Conservation (phyloP, 2,113 vertebrate genomes). For the Forbesichthys agassizii region DNA sequence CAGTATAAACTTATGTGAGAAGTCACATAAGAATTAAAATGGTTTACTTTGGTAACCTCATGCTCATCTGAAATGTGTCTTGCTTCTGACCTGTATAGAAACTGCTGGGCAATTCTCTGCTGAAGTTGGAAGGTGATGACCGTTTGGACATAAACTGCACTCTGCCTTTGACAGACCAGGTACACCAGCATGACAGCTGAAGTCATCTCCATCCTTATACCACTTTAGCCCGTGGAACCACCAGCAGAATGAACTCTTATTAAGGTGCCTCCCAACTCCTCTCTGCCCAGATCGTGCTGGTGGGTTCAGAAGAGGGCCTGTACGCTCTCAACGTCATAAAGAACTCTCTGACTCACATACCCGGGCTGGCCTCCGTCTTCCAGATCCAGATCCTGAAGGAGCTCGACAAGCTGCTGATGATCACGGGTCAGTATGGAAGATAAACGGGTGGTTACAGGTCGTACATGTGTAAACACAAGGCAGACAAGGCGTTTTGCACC, state of each 20-base stretch:
- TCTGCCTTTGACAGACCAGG: conserved; percentile 97
- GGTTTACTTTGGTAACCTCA: conserved; percentile 6
- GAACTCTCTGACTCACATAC: conserved; percentile 94
- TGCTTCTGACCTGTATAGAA: conserved; percentile 77
- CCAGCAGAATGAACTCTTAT: neutral
- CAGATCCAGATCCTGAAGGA: conserved; percentile 98
- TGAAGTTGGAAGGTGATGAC: conserved; percentile 97
- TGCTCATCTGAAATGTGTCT: conserved; percentile 4
- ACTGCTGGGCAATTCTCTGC: conserved; percentile 92
- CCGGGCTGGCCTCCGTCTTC: conserved; percentile 92
- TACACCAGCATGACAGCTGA: conserved; percentile 44
- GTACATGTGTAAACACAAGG: neutral
- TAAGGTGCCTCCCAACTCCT: neutral
- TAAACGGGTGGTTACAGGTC: neutral
- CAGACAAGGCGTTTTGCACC: no score
- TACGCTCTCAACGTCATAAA: conserved; percentile 97
- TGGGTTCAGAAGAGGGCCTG: conserved; percentile 95
- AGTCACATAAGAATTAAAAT: neutral
- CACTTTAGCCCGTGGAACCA: no score
- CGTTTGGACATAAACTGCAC: conserved; percentile 98
- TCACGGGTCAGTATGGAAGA: conserved; percentile 82
- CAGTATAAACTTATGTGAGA: no score
- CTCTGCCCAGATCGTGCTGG: conserved; percentile 86
- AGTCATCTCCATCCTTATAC: no score
- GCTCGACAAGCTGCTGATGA: conserved; percentile 95